Percentiles rank a stretch among this genome's conserved stretches.
Evolutionary conservation across 2,888 invertebrate genomes (phyloP).

Genomic region (Eumerus sabulonum): DNA sequence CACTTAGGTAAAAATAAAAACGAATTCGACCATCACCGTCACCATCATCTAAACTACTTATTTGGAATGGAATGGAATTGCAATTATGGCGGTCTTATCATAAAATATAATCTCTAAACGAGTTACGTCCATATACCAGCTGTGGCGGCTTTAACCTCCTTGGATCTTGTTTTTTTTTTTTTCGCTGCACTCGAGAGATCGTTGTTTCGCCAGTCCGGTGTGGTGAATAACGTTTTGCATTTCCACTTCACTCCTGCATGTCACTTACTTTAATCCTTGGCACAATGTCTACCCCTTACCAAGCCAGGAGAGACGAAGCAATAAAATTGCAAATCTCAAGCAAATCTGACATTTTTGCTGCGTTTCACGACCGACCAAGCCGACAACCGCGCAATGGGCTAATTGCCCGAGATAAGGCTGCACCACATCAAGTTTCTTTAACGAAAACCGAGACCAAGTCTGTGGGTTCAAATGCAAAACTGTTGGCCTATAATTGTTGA

Average conservation of each 20-base stretch:
- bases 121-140: constrained; percentile 58
- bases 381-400: constrained; percentile 31
- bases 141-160: constrained; percentile 48
- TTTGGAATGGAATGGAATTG: constrained; percentile 38
- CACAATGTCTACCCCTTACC: constrained; percentile 28
- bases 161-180: constrained; percentile 2
- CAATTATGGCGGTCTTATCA: constrained; percentile 62
- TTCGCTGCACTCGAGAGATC: constrained; percentile 10
- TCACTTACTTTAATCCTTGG: constrained; percentile 58
- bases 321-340: constrained; percentile 55
- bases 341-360: constrained; percentile 43
- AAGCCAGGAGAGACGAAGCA: constrained; percentile 34
- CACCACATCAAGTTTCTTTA: background rate
- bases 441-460: background rate
- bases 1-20: constrained; percentile 24
- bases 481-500: constrained; percentile 39
- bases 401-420: constrained; percentile 54
- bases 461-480: constrained; percentile 47
- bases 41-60: constrained; percentile 4
- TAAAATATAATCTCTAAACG: constrained; percentile 65
- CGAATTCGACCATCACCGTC: constrained; percentile 39
- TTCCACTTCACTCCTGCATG: constrained; percentile 27
- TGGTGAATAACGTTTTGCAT: constrained; percentile 35
- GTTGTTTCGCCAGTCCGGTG: constrained; percentile 48
- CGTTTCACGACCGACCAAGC: constrained; percentile 7